These are phyloP conservation scores for Tinea trinotella DNA, from an alignment of 2,888 invertebrate species.

Conservation along the genomic window DNA sequence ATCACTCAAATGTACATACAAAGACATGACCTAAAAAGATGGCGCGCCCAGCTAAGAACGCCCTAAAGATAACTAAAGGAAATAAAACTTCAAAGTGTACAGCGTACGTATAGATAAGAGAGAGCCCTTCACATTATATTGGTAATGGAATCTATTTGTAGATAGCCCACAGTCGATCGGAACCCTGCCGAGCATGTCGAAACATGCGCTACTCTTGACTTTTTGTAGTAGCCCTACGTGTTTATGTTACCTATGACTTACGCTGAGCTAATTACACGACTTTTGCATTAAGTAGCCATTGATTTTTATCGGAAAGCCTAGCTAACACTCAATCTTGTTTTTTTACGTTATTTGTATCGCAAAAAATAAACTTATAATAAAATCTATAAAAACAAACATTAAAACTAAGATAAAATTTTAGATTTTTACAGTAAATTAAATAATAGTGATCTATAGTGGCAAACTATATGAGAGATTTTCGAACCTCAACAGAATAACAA, in stretches of 20 bases:
- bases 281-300: slow-evolving; percentile 19
- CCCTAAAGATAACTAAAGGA: slow-evolving; percentile 28
- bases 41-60: slow-evolving; percentile 8
- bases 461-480: too few relatives aligned
- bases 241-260: slow-evolving; percentile 10
- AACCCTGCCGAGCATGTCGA: slow-evolving; percentile 20
- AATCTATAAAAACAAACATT: too few relatives aligned
- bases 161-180: slow-evolving; percentile 15
- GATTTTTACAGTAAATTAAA: too few relatives aligned
- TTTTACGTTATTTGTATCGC: background rate
- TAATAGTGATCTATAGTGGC: too few relatives aligned
- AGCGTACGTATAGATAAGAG: slow-evolving; percentile 23
- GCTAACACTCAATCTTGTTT: background rate
- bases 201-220: slow-evolving; percentile 15
- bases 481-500: too few relatives aligned
- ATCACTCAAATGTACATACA: slow-evolving; percentile 24
- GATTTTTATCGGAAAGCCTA: slow-evolving; percentile 7
- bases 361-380: background rate
- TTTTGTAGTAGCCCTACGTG: slow-evolving; percentile 9
- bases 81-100: slow-evolving; percentile 56
- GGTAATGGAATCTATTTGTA: slow-evolving; percentile 25
- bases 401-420: too few relatives aligned
- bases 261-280: slow-evolving; percentile 16
- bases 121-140: slow-evolving; percentile 22
- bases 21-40: slow-evolving; percentile 33